phyloP scores from a whole-genome alignment of 2,113 vertebrate genomes.

The Ranitomeya variabilis region DNA sequence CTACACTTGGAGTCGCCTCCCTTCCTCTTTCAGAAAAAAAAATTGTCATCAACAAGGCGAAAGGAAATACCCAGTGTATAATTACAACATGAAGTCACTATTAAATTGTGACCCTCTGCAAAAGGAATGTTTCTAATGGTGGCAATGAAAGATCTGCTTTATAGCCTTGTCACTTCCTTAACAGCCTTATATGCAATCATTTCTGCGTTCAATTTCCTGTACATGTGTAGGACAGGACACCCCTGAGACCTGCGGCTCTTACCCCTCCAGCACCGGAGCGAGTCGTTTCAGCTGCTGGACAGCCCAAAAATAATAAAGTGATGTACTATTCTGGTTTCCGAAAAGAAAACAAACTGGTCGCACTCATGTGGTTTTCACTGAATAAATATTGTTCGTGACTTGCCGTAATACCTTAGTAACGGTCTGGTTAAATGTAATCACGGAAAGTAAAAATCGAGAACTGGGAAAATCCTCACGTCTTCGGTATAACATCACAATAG shows the following conservation, averaged over 20 bases:
- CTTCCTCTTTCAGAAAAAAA: not conserved
- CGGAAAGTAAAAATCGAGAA: not conserved
- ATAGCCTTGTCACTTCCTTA: conserved; percentile 68
- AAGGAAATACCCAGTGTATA: conserved; percentile 61
- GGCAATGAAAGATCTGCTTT: conserved; percentile 70
- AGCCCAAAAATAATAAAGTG: conserved; percentile 34
- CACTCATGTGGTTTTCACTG: not conserved
- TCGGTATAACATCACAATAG: not conserved
- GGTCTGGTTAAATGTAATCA: not conserved
- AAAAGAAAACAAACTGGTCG: not conserved
- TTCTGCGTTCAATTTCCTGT: conserved; percentile 73
- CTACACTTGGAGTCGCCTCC: not conserved
- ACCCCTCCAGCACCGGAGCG: conserved; percentile 55
- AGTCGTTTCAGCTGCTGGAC: conserved; percentile 48
- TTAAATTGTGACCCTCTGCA: conserved; percentile 65
- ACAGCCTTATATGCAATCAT: conserved; percentile 64
- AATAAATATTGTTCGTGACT: conserved; percentile 7
- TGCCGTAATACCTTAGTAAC: not conserved
- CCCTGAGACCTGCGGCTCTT: conserved; percentile 59
- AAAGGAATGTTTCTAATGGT: conserved; percentile 63
- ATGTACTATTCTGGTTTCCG: not conserved
- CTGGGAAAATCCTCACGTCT: not conserved
- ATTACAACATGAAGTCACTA: conserved; percentile 62
- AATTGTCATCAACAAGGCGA: conserved; percentile 1
- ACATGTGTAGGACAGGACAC: conserved; percentile 64